Conservation (phyloP, 2,797 vertebrate genomes). For the Schizopygopsis pylzovi region DNA sequence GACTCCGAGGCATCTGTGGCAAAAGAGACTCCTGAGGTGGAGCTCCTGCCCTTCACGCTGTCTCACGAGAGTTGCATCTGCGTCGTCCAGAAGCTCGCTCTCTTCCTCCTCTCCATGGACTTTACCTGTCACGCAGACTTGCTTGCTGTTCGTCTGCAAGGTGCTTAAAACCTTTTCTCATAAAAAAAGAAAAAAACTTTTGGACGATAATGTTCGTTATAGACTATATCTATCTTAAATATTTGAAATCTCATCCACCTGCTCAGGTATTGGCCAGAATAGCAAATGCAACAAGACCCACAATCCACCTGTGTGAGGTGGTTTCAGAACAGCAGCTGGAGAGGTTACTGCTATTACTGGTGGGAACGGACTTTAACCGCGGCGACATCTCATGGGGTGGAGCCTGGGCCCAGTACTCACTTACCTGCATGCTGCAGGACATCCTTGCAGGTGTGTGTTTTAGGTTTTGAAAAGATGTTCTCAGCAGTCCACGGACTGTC, state of each 20-base stretch:
- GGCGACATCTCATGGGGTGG: conserved; percentile 99
- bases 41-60: conserved; percentile 94
- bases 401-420: conserved; percentile 98
- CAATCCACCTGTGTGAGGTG: conserved; percentile 97
- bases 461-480: not conserved
- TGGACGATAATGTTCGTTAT: not conserved
- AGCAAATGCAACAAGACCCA: conserved; percentile 95
- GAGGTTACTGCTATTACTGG: conserved; percentile 91
- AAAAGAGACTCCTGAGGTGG: conserved; percentile 94
- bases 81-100: conserved; percentile 95
- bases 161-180: conserved; percentile 56
- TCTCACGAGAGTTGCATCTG: conserved; percentile 98
- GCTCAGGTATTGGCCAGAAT: conserved; percentile 93
- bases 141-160: conserved; percentile 98
- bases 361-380: conserved; percentile 97
- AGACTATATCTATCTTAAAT: not conserved
- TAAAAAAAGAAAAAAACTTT: not conserved
- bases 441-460: conserved; percentile 88
- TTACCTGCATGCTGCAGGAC: conserved; percentile 99
- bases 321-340: conserved; percentile 96
- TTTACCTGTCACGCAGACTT: conserved; percentile 99
- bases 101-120: conserved; percentile 99
- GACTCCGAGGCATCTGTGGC: conserved; percentile 89
- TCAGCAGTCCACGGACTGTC: not conserved
- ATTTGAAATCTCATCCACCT: not conserved